Evolutionary conservation across 1,140 invertebrate species (phyloP).

Genomic region (Drosophila aff.): DNA sequence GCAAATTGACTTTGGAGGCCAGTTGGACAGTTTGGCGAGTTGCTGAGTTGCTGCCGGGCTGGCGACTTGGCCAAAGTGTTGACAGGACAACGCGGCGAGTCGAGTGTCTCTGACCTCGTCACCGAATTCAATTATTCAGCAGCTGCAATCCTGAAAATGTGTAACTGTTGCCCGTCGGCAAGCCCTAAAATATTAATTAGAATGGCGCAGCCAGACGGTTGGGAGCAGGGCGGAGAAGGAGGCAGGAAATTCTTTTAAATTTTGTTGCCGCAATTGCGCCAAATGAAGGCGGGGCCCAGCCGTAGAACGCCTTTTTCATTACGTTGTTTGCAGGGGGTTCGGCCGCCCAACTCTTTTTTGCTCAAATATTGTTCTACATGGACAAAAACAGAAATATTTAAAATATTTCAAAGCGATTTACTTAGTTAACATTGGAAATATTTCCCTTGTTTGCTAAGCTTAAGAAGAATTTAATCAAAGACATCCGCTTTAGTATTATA

Average conservation of each 20-base stretch:
- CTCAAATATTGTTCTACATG: background rate
- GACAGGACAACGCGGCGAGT: conserved; percentile 26
- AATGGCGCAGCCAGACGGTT: conserved; percentile 51
- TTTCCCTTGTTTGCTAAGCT: background rate
- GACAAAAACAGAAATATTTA: background rate
- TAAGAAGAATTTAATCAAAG: background rate
- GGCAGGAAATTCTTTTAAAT: conserved; percentile 29
- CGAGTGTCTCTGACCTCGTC: conserved; percentile 51
- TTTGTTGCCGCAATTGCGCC: conserved; percentile 36
- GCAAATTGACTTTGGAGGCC: conserved; percentile 57
- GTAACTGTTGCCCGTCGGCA: conserved; percentile 55
- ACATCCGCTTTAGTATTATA: no score
- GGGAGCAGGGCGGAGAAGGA: background rate
- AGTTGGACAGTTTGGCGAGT: conserved; percentile 20
- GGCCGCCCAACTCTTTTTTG: background rate
- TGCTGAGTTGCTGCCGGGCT: background rate
- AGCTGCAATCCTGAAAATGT: conserved; percentile 67
- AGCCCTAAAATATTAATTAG: conserved; percentile 77
- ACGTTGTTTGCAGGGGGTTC: conserved; percentile 40
- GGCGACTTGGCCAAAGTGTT: conserved; percentile 34
- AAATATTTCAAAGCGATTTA: background rate
- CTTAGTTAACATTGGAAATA: background rate
- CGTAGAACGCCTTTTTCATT: conserved; percentile 55
- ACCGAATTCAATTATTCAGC: conserved; percentile 67
- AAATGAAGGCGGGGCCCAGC: conserved; percentile 43